A percentile compares a stretch with the other conserved stretches of the same genome.
Conservation (phyloP, 2,113 vertebrate genomes). For the Turnix velox region DNA sequence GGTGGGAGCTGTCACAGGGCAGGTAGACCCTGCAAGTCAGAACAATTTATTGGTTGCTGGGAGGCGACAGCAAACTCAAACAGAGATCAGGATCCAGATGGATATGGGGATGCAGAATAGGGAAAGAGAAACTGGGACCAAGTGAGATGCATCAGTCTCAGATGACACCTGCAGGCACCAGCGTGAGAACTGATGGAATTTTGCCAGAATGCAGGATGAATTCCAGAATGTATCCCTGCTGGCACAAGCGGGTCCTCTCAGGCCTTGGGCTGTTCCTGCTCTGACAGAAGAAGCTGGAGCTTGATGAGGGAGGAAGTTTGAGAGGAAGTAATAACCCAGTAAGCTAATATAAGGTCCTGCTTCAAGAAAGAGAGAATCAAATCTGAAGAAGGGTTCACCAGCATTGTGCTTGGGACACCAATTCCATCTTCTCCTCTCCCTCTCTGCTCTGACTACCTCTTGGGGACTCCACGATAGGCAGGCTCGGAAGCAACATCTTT, state of each 20-base stretch:
- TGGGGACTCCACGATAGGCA: neutral
- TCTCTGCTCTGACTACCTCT: neutral
- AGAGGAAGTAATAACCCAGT: neutral
- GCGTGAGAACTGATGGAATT: neutral
- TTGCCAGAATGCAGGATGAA: neutral
- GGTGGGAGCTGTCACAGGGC: accelerated
- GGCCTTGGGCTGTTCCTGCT: neutral
- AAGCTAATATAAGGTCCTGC: neutral
- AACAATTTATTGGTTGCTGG: neutral
- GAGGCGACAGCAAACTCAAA: neutral
- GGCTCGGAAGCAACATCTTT: neutral
- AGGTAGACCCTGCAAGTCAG: neutral
- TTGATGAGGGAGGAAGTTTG: neutral
- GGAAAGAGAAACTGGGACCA: neutral
- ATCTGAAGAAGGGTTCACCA: neutral
- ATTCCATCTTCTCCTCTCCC: neutral
- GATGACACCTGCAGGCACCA: neutral
- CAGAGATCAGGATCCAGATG: neutral
- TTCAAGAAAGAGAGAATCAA: neutral
- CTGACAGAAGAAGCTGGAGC: neutral
- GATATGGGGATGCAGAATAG: accelerated
- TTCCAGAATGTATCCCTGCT: neutral
- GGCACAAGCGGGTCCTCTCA: neutral
- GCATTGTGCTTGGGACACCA: neutral
- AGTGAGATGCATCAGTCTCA: neutral